phyloP scores from a whole-genome alignment of 35 echinoderm and acorn worm species.

The Amphiura filiformis region DNA sequence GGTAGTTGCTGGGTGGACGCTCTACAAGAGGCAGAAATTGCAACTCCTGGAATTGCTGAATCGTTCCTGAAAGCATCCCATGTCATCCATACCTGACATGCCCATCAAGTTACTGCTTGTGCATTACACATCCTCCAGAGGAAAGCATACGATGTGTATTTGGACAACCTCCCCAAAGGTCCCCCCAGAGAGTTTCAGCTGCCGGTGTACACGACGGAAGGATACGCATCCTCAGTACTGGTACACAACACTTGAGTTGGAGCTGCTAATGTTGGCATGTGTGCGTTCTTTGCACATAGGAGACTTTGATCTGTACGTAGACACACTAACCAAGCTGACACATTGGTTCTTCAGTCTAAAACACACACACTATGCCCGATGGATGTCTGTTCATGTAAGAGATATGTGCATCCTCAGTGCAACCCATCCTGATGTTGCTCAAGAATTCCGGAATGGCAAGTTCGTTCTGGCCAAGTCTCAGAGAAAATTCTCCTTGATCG shows the following conservation, averaged over 20 bases:
- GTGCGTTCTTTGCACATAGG: constrained; percentile 16
- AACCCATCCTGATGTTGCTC: constrained; percentile 19
- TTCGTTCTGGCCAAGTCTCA: not conserved
- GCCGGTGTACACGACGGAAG: constrained; percentile 12
- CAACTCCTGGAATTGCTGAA: too few species aligned
- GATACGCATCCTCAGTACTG: not conserved
- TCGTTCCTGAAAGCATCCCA: constrained; percentile 20
- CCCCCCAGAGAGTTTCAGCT: constrained; percentile 40
- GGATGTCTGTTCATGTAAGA: constrained; percentile 33
- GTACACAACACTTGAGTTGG: constrained; percentile 32
- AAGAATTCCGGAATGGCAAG: constrained; percentile 24
- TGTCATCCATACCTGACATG: constrained; percentile 21
- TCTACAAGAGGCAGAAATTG: too few species aligned
- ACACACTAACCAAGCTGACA: constrained; percentile 27
- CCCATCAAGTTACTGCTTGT: constrained; percentile 36
- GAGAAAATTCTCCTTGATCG: too few species aligned
- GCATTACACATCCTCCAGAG: not conserved
- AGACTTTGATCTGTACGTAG: constrained; percentile 42
- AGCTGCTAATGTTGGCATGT: constrained; percentile 42
- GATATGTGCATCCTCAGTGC: constrained; percentile 7
- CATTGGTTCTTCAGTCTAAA: constrained; percentile 49
- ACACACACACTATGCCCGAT: constrained; percentile 43
- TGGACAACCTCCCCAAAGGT: not conserved
- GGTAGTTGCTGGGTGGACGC: constrained; percentile 21
- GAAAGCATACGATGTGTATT: constrained; percentile 39